A percentile compares a stretch with the other conserved stretches of the same genome.
Conservation (phyloP, 2,797 vertebrate species). For the Eulemur albifrons region DNA sequence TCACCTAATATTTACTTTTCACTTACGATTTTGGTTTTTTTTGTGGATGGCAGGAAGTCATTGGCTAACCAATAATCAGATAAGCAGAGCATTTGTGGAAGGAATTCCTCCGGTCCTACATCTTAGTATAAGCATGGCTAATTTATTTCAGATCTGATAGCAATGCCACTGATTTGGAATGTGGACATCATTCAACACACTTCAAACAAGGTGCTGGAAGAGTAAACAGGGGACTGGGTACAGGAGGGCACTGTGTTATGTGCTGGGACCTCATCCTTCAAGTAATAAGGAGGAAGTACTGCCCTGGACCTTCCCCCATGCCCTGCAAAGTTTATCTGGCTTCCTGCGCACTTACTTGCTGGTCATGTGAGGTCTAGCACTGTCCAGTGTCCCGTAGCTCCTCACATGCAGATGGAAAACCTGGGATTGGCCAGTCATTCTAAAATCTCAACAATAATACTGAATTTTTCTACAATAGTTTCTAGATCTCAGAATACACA, state of each 20-base stretch:
- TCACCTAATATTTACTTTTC: background rate
- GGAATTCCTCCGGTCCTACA: background rate
- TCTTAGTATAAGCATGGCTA: background rate
- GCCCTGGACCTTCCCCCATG: background rate
- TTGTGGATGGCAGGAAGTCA: background rate
- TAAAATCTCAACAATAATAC: background rate
- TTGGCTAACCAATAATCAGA: background rate
- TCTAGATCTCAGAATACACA: background rate
- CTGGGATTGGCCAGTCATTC: background rate
- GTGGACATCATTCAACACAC: background rate
- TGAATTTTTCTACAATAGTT: background rate
- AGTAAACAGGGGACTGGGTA: background rate
- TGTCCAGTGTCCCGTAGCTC: background rate
- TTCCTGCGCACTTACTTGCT: background rate
- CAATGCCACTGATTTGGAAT: background rate
- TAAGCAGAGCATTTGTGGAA: background rate
- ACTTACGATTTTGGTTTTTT: background rate
- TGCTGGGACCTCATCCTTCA: background rate
- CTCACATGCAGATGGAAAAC: background rate
- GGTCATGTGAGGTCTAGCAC: background rate
- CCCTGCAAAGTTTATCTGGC: background rate
- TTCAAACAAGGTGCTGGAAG: background rate
- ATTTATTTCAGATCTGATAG: background rate
- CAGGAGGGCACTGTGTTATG: background rate
- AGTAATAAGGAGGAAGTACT: background rate